Conservation (phyloP, 2,797 vertebrate genomes). For the Alectoris magna region DNA sequence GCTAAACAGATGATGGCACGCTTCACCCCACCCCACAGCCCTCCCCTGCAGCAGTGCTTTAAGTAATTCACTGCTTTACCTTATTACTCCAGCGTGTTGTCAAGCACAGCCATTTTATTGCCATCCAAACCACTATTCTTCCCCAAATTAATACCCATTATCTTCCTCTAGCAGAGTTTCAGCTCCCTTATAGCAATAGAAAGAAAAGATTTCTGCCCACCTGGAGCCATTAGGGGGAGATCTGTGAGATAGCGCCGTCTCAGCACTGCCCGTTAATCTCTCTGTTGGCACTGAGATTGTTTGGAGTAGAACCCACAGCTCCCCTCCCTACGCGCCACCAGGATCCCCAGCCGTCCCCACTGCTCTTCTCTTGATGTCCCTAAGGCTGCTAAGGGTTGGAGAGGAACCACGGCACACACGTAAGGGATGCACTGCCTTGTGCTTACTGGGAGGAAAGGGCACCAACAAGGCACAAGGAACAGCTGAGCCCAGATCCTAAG, state of each 20-base stretch:
- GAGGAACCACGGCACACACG: too few species aligned
- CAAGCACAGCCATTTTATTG: constrained; percentile 41
- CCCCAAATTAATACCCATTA: constrained; percentile 27
- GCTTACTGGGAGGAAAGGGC: too few species aligned
- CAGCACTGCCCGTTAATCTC: background rate
- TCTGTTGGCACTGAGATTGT: background rate
- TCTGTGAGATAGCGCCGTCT: background rate
- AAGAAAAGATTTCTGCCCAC: background rate
- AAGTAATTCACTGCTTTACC: constrained; percentile 16
- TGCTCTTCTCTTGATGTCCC: constrained; percentile 3
- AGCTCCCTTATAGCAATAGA: background rate
- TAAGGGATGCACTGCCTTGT: too few species aligned
- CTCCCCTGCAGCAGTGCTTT: background rate
- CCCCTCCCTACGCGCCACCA: background rate
- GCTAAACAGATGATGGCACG: background rate
- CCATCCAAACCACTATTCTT: constrained; percentile 27
- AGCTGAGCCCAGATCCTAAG: too few species aligned
- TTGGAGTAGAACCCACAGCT: background rate
- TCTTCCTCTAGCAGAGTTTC: constrained; percentile 17
- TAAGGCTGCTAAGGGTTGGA: background rate
- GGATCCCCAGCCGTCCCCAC: constrained; percentile 3
- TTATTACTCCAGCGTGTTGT: constrained; percentile 3
- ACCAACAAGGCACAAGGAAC: too few species aligned
- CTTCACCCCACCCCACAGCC: background rate
- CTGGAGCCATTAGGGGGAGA: constrained; percentile 10